Conservation (phyloP, 35 echinoderm and acorn worm species). For the Holothuria glaberrima region DNA sequence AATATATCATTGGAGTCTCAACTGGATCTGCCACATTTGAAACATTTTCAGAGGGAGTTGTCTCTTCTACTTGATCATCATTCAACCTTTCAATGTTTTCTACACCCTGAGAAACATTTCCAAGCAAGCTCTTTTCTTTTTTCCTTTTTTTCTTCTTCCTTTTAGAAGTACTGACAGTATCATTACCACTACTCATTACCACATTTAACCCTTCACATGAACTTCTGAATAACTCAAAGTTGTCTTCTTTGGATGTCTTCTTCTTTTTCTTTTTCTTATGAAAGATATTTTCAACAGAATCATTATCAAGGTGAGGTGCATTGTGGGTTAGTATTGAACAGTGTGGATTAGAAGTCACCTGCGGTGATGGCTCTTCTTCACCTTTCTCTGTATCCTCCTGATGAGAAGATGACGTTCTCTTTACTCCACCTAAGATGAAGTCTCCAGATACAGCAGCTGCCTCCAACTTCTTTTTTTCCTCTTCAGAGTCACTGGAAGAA, state of each 20-base stretch:
- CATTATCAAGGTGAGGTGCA: not conserved
- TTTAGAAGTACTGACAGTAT: too few species aligned
- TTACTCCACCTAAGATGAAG: conserved; percentile 25
- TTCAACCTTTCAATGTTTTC: too few species aligned
- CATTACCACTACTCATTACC: too few species aligned
- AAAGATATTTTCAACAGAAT: not conserved
- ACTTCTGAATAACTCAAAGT: not conserved
- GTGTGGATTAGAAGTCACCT: conserved; percentile 55
- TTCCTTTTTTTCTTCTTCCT: too few species aligned
- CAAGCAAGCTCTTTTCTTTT: too few species aligned
- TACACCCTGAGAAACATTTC: too few species aligned
- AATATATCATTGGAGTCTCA: too few species aligned
- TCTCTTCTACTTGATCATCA: too few species aligned
- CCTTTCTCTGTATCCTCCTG: not conserved
- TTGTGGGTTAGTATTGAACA: conserved; percentile 32
- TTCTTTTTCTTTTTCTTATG: conserved; percentile 54
- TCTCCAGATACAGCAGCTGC: conserved; percentile 64
- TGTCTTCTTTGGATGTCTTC: not conserved
- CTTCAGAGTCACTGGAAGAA: conserved; percentile 78
- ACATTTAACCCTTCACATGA: too few species aligned
- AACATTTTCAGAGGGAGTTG: too few species aligned
- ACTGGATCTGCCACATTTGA: too few species aligned
- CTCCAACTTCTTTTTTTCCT: conserved; percentile 48
- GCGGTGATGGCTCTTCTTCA: not conserved
- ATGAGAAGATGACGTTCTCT: not conserved